These are phyloP conservation scores for Collichthys lucidus DNA, from an alignment of 2,113 vertebrate genomes.

Conservation along the genomic window DNA sequence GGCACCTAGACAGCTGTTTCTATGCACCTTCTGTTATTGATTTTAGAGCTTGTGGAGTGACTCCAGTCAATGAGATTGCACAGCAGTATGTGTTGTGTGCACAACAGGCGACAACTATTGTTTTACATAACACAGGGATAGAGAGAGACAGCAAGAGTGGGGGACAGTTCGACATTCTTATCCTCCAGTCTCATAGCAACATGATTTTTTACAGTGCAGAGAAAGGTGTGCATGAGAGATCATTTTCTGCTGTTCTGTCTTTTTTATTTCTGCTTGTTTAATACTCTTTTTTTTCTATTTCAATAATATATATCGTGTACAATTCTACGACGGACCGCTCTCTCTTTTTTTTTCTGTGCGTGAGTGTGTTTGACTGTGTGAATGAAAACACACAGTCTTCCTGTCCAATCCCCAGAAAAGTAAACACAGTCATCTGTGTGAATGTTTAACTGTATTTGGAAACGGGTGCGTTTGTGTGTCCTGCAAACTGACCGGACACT, in stretches of 20 bases:
- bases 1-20: not conserved
- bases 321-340: not conserved
- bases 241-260: not conserved
- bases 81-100: too few relatives aligned
- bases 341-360: not conserved
- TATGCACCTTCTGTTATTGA: not conserved
- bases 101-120: not conserved
- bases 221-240: not conserved
- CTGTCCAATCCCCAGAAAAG: constrained; percentile 39
- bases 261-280: not conserved
- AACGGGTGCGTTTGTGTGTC: constrained; percentile 31
- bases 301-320: not conserved
- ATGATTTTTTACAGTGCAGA: not conserved
- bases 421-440: constrained; percentile 38
- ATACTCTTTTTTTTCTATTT: not conserved
- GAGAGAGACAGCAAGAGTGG: not conserved
- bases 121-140: not conserved
- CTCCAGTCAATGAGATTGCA: not conserved
- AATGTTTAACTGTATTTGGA: constrained; percentile 47
- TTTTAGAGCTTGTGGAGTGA: too few relatives aligned
- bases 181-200: not conserved
- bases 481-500: constrained; percentile 14
- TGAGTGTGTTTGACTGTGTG: not conserved
- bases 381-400: constrained; percentile 3
- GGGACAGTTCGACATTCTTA: accelerated